Base-by-base conservation (phyloP, 2,888 invertebrate species). In the Agrochola lota region DNA sequence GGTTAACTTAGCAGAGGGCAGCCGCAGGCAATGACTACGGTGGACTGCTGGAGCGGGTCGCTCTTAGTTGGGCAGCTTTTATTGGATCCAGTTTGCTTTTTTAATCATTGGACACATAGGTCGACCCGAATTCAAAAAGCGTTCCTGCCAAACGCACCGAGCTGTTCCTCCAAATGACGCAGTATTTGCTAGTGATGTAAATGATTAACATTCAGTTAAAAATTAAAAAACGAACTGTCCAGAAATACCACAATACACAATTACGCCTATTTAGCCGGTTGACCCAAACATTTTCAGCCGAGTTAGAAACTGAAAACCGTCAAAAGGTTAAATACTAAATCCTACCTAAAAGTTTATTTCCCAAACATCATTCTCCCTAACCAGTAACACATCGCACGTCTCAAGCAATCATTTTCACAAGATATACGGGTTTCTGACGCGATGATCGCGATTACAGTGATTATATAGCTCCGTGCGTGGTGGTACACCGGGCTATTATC, bases 371-470 rank as follows among this genome's bases (percentile, higher is more conserved):
- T 52, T 63, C 40, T 26, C 2, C 30, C 71, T 12, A 77, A 73
- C 6, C 15, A 35, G 85, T 55, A 87, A 49, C 49, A 83, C 11
- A 71, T 78, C 71, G 49, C 60, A 52, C 43, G 69, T 79, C 74
- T 52, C 30, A 55, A 85, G 80, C 79, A 80, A 85, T 86, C 86
- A 87, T 87, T 81, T 86, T 52, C 83, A 81, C 73, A 85, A 89
- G 88, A 87, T 86, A 88, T 87, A 90, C 87, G 81, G 75, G 85
- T 80, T 85, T 84, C 83, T 89, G 89, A 88, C 85, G 87, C 87
- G 86, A 86, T 85, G 80, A 75, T 78, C 72, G 77, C 86, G 89
- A 90, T 90, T 88, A 88, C 87, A 75, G 77, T 90, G 87, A 90
- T 90, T 90, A 90, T 84, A 87, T 55, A 72, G 77, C 77, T 80